Conservation (phyloP, 2,888 invertebrate genomes). For the Epistrophe grossulariae region DNA sequence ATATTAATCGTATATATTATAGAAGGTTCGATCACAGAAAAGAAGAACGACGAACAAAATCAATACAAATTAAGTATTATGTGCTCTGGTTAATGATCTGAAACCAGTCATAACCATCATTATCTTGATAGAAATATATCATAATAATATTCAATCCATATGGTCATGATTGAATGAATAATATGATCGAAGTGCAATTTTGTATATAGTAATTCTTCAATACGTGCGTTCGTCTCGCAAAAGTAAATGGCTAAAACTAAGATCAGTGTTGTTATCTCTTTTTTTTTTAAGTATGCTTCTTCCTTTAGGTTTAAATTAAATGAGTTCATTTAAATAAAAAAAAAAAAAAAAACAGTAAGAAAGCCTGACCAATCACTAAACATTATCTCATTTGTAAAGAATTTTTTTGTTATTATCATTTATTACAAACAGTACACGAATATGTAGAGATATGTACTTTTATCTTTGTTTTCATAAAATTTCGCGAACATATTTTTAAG, state of each 20-base stretch:
- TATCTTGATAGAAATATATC: constrained; percentile 27
- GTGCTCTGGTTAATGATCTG: constrained; percentile 32
- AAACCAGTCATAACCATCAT: constrained; percentile 41
- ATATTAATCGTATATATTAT: background rate
- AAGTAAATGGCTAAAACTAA: background rate
- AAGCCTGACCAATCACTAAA: background rate
- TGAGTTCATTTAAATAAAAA: background rate
- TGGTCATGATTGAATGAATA: constrained; percentile 14
- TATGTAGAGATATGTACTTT: no score
- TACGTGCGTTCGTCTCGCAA: constrained; percentile 4
- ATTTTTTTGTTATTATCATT: no score
- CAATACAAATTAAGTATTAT: constrained; percentile 46
- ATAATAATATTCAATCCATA: background rate
- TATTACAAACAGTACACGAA: no score
- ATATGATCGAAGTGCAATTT: constrained; percentile 1
- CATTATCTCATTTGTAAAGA: background rate
- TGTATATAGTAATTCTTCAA: constrained; percentile 20
- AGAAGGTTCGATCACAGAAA: background rate
- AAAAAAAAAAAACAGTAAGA: background rate
- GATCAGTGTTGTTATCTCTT: constrained; percentile 5
- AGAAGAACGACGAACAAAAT: constrained; percentile 40
- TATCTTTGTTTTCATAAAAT: no score
- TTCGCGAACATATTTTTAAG: no score
- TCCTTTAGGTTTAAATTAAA: background rate
- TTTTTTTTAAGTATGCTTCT: background rate